Percentiles rank a stretch among this genome's conserved stretches.
Evolutionary conservation across 1,140 invertebrate genomes (phyloP).

Genomic region (Euwallacea fornicatus): DNA sequence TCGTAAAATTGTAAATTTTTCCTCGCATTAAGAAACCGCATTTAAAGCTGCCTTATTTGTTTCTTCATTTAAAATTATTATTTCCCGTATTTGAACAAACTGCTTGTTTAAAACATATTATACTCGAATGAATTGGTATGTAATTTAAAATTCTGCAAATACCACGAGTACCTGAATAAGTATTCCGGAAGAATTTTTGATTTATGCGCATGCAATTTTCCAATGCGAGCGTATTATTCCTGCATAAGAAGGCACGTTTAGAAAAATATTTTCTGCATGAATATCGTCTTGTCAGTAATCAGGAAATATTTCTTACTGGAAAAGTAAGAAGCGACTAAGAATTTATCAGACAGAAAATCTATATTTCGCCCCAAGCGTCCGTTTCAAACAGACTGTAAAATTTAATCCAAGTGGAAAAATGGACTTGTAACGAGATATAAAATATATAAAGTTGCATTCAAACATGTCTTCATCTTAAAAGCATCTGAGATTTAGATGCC

Average conservation of each 20-base stretch:
- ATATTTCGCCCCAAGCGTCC: not conserved
- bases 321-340: not conserved
- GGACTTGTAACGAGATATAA: not conserved
- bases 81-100: too few relatives aligned
- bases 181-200: not conserved
- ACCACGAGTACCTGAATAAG: not conserved
- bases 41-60: too few relatives aligned
- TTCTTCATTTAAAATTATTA: too few relatives aligned
- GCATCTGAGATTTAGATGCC: not conserved
- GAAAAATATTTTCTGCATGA: not conserved
- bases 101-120: too few relatives aligned
- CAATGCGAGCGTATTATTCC: constrained; percentile 2
- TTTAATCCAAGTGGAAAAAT: not conserved
- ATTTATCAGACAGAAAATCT: constrained; percentile 5
- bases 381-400: not conserved
- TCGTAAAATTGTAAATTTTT: too few relatives aligned
- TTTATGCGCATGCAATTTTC: constrained; percentile 2
- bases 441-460: not conserved
- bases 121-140: too few relatives aligned
- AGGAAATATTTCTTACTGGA: not conserved
- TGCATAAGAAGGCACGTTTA: constrained; percentile 4
- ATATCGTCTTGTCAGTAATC: not conserved
- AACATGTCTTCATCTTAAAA: not conserved
- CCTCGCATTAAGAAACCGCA: too few relatives aligned
- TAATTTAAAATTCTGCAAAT: too few relatives aligned